These are phyloP conservation scores for Zapus hudsonius DNA, from an alignment of 2,113 vertebrate species.

Conservation along the genomic window DNA sequence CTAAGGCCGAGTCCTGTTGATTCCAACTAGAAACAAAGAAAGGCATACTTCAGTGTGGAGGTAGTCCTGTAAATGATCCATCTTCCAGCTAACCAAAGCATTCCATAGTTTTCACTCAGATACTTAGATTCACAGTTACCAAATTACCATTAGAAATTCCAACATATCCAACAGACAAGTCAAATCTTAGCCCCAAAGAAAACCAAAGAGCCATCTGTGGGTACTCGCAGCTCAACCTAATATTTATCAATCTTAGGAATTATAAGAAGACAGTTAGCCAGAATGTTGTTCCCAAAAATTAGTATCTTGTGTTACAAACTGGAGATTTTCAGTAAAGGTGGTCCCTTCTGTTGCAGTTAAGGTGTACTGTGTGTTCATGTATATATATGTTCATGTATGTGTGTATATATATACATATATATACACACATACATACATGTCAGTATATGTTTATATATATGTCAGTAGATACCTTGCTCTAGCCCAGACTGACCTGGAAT, in stretches of 20 bases:
- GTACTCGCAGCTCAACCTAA: background rate
- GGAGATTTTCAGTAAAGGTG: conserved; percentile 5
- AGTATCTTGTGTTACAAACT: conserved; percentile 22
- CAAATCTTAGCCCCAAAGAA: background rate
- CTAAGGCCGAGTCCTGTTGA: conserved; percentile 96
- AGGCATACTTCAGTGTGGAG: background rate
- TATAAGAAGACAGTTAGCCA: background rate
- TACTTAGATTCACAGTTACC: background rate
- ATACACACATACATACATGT: too few relatives aligned
- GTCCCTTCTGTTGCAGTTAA: background rate
- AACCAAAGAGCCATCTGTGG: background rate
- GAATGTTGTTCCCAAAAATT: conserved; percentile 5
- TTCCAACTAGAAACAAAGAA: conserved; percentile 90
- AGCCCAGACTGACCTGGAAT: too few relatives aligned
- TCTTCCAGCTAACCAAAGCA: background rate
- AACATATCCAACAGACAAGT: background rate
- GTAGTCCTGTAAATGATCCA: background rate
- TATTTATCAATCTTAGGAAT: background rate
- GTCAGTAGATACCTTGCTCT: too few relatives aligned
- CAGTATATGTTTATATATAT: too few relatives aligned
- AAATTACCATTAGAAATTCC: background rate
- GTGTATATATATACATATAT: too few relatives aligned
- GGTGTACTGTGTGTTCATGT: background rate
- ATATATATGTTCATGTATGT: too few relatives aligned
- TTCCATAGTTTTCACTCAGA: background rate